Base-by-base conservation (phyloP, 2,797 vertebrate genomes). In the Acomys russatus region DNA sequence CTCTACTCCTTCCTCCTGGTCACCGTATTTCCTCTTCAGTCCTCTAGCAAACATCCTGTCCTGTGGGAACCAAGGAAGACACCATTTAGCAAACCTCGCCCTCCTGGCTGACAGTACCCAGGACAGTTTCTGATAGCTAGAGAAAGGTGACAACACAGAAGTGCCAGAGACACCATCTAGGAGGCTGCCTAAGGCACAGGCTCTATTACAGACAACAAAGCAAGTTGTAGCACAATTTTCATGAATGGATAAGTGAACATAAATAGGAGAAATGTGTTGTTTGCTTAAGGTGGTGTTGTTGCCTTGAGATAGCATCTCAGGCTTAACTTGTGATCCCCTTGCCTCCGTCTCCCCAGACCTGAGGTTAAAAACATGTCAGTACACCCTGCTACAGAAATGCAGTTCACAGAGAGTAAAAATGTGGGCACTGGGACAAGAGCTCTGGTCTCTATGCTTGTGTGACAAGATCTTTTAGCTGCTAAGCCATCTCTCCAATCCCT, bases 41-140 rank as follows among this genome's bases (percentile, higher is more conserved):
- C 99, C 99, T 98, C 99, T 99, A 92, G 99, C 99, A 98, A 99
- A 99, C 99, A 99, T 99, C 97, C 96, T 98, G 98, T 96, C 97
- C 96, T 98, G 94, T 87, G 49, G 56, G 88, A 95, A 96, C 25
- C 90, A 44, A 96, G 83, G 59, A 56, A 88, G 49, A 12, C 0
- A 1, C 51, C 23, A 30, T 54, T 97, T 44, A 97, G 92, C 0
- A 1, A 56, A 7, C 0, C 9, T 56, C 56, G 2, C 17, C 33
- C 35, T 8, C 83, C 94, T n/a, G 1, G 6, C 61, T 1, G 22
- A 38, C 6, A 1, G 54, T 49, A n/a, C 23, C 9, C 17, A 33
- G 17, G 4, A 7, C 23, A 9, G 33, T 12, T 38, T 18, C 79
- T 9, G 5, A n/a, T 28, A 7, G 2, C 61, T 35, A 28, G 1